phyloP scores from a whole-genome alignment of 1,140 invertebrate species.

The Caenorhabditis brenneri region DNA sequence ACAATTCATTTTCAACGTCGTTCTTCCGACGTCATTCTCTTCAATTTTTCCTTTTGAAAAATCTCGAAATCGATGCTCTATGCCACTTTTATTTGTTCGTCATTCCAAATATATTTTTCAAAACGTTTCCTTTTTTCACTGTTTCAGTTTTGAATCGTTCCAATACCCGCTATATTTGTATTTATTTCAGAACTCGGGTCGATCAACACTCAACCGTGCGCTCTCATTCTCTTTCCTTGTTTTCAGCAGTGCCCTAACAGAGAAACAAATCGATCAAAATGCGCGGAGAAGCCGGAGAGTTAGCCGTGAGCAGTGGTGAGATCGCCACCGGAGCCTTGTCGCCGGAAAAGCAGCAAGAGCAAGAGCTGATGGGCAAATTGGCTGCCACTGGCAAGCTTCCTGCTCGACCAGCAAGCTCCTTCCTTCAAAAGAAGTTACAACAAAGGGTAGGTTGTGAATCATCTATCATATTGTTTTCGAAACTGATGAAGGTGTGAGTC shows the following conservation, averaged over 20 bases:
- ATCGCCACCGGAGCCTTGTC: conserved; percentile 30
- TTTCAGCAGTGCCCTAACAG: neutral
- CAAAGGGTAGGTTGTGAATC: conserved; percentile 69
- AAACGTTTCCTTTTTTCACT: no score
- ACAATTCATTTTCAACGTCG: neutral
- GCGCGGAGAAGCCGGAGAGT: conserved; percentile 54
- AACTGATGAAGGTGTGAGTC: no score
- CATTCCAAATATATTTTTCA: no score
- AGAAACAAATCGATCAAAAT: conserved; percentile 44
- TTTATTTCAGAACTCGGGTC: conserved; percentile 31
- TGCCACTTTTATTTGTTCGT: no score
- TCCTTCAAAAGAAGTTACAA: conserved; percentile 69
- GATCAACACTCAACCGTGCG: neutral
- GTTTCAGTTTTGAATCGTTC: no score
- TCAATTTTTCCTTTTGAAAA: no score
- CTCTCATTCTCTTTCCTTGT: neutral
- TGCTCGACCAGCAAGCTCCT: conserved; percentile 65
- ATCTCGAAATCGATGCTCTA: no score
- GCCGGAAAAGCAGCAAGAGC: conserved; percentile 57
- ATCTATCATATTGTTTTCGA: no score
- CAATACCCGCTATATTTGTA: no score
- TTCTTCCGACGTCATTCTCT: neutral
- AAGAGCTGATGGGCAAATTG: conserved; percentile 70
- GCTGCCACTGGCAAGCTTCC: conserved; percentile 65
- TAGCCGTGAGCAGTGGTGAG: conserved; percentile 52